Percentiles rank a stretch among this genome's conserved stretches.
These are phyloP conservation scores for Heteronetta atricapilla DNA, from an alignment of 2,113 vertebrate species.

Conservation along the genomic window DNA sequence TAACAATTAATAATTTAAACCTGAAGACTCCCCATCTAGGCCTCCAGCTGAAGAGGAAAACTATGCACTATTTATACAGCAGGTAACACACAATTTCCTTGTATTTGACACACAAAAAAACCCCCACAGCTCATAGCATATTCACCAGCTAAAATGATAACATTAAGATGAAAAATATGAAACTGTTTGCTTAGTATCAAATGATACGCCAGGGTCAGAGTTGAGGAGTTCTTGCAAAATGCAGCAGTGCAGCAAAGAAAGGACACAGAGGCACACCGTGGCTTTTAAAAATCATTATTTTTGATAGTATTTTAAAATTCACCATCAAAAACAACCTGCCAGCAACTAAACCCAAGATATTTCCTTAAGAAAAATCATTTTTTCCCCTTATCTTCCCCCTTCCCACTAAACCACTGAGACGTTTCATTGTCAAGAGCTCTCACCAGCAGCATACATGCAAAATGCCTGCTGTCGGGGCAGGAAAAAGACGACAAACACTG, in stretches of 20 bases:
- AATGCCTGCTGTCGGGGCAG: not conserved
- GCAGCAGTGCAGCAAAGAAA: not conserved
- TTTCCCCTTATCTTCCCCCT: not conserved
- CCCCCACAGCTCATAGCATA: not conserved
- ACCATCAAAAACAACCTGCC: not conserved
- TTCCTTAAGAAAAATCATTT: not conserved
- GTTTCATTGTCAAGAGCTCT: not conserved
- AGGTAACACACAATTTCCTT: not conserved
- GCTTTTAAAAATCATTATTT: not conserved
- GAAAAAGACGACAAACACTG: not conserved
- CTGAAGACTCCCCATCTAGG: not conserved
- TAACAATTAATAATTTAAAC: slow-evolving; percentile 51
- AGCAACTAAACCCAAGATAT: not conserved
- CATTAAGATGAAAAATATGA: not conserved
- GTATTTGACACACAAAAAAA: not conserved
- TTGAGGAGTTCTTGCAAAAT: not conserved
- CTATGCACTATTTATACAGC: not conserved
- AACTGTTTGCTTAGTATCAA: not conserved
- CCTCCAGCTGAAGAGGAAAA: not conserved
- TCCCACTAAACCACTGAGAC: not conserved
- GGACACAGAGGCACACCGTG: not conserved
- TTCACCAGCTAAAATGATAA: not conserved
- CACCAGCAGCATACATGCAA: not conserved
- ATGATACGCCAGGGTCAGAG: not conserved
- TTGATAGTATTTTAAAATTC: not conserved